Base-by-base conservation (phyloP, 1,140 invertebrate genomes). In the Ostrea denselamellosa region DNA sequence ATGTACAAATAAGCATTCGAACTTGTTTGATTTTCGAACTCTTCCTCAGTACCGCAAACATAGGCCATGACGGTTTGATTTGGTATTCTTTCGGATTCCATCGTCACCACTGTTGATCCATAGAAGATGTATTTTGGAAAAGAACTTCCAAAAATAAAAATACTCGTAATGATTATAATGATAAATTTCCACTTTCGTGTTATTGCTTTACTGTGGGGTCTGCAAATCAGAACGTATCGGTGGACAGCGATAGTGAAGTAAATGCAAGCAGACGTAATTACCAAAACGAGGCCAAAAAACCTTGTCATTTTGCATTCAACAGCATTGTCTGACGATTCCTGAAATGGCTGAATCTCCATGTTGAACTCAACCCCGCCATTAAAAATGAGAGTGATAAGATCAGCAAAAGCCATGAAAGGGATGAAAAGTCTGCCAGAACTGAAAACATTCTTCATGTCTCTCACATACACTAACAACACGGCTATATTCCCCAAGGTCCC, bases 381-480 rank as follows among this genome's bases (percentile, higher is more conserved):
- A 14, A 12, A 77, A 10, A 28, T 25, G 10, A 77, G 68, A 28
- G 68, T 77, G 5, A 77, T 34, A 34, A 77, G 28, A 34, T 77
- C 68, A 77, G 12, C 28, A 28, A 77, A 77, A 77, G 68, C 68
- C 28, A 77, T 22, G 28, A 77, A 77, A 0, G 68, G 68, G 9
- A 77, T 34, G 25, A 77, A 77, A 14, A 77, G 28, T 9, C 68
- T 9, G 12, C 68, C 68, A 28, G 68, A 77, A 28, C 25, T 34
- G 14, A 77, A 77, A 5, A 77, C 68, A 77, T 77, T 77, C 17
- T 77, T 77, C 68, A 77, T 77, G 68, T 77, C 68, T 14, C 25
- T 28, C 14, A 77, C 0, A 25, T 77, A 77, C 68, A 77, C 68
- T 28, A 77, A 34, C 14, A 77, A 8, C 10, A 77, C 68, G 10